Evolutionary conservation across 1,140 invertebrate species (phyloP).

Genomic region (Cydia fagiglandana): DNA sequence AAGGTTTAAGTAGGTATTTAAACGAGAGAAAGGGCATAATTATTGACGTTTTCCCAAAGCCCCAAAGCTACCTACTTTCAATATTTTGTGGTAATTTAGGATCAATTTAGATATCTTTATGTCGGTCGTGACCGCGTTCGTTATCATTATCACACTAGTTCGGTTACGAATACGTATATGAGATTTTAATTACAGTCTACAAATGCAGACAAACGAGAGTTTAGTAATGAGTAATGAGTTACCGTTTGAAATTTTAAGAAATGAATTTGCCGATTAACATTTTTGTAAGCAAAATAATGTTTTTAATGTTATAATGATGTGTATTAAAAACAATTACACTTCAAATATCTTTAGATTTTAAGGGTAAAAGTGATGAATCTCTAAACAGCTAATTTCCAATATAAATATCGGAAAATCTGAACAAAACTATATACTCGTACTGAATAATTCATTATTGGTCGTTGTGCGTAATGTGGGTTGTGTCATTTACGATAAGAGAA

Average conservation of each 20-base stretch:
- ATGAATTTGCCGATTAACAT: too few species aligned
- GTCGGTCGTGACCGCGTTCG: background rate
- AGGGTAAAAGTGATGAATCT: too few species aligned
- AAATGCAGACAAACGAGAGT: background rate
- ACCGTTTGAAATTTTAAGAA: background rate
- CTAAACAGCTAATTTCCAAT: too few species aligned
- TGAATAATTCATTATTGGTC: too few species aligned
- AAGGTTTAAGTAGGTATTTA: background rate
- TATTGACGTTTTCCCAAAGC: background rate
- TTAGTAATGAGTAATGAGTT: constrained; percentile 9
- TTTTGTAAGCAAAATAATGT: too few species aligned
- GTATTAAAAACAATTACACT: too few species aligned
- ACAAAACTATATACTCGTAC: too few species aligned
- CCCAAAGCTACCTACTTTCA: background rate
- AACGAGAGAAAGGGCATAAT: background rate
- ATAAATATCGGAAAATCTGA: too few species aligned
- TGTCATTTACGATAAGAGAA: too few species aligned
- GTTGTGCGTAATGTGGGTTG: too few species aligned
- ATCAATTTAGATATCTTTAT: constrained; percentile 19
- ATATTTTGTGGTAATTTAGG: background rate
- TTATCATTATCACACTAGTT: constrained; percentile 11
- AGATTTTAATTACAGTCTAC: constrained; percentile 26
- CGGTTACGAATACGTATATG: constrained; percentile 1
- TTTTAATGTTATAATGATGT: too few species aligned
- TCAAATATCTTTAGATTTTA: too few species aligned